Percentiles rank a stretch among this genome's conserved stretches.
Conservation (phyloP, 2,113 vertebrate species). For the Ceyx melanurus region DNA sequence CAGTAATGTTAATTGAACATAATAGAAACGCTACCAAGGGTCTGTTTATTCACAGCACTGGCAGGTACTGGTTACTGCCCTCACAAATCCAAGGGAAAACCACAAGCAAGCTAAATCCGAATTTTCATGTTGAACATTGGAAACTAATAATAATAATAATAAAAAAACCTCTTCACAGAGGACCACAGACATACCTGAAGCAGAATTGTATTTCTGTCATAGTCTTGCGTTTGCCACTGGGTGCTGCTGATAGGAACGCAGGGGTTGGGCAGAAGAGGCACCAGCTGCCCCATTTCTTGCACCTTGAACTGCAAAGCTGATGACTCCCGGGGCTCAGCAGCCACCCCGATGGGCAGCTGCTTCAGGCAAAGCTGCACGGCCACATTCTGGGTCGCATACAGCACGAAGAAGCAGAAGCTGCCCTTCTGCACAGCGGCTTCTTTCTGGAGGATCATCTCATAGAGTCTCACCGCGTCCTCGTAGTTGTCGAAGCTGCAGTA, state of each 20-base stretch:
- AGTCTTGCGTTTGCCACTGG: slow-evolving; percentile 95
- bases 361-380: slow-evolving; percentile 88
- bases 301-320: slow-evolving; percentile 89
- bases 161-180: background rate
- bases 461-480: slow-evolving; percentile 86
- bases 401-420: slow-evolving; percentile 81
- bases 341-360: slow-evolving; percentile 82
- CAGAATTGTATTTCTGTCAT: slow-evolving; percentile 91
- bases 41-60: background rate
- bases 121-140: background rate
- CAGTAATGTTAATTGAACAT: background rate
- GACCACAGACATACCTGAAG: slow-evolving; percentile 82
- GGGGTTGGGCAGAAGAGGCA: slow-evolving; percentile 91
- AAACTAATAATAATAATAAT: background rate
- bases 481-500: slow-evolving; percentile 90
- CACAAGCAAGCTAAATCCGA: background rate
- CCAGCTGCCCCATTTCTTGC: slow-evolving; percentile 89
- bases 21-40: background rate
- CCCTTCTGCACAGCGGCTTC: slow-evolving; percentile 78
- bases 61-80: background rate
- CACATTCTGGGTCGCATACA: slow-evolving; percentile 56
- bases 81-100: background rate
- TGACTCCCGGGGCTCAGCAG: slow-evolving; percentile 79
- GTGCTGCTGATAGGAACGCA: slow-evolving; percentile 89
- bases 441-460: slow-evolving; percentile 85